A percentile compares a stretch with the other conserved stretches of the same genome.
Evolutionary conservation across 2,888 invertebrate species (phyloP).

Genomic region (Volucella inanis): DNA sequence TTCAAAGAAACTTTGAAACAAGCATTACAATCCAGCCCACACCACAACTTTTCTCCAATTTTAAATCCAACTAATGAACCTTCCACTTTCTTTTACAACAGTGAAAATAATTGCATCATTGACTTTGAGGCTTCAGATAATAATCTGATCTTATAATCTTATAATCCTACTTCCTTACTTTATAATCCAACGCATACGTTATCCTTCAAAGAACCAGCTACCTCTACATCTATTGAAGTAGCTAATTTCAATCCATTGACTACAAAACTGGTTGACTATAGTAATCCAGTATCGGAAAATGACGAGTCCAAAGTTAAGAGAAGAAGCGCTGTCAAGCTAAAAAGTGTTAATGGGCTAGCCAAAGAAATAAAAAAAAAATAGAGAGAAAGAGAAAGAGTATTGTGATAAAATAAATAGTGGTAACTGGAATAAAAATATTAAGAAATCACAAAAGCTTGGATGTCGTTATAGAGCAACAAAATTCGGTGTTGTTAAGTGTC

Average conservation of each 20-base stretch:
- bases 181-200: background rate
- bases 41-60: no score
- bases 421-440: conserved; percentile 1
- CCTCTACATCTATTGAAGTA: conserved; percentile 6
- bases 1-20: conserved; percentile 2
- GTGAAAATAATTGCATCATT: conserved; percentile 5
- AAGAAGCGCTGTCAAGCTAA: no score
- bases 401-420: conserved; percentile 2
- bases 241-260: background rate
- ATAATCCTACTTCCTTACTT: background rate
- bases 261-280: conserved; percentile 15
- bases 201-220: conserved; percentile 13
- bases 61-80: conserved; percentile 14
- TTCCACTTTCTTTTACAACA: conserved; percentile 1
- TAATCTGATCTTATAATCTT: conserved; percentile 15
- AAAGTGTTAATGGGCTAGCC: no score
- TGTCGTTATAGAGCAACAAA: conserved; percentile 8
- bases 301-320: no score
- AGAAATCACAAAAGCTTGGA: conserved; percentile 1
- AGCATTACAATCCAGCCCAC: conserved; percentile 5
- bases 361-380: conserved; percentile 1
- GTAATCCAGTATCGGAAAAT: conserved; percentile 13
- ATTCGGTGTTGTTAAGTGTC: background rate
- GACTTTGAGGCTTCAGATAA: conserved; percentile 3
- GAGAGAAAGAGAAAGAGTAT: conserved; percentile 4